These are phyloP conservation scores for Margarornis squamiger DNA, from an alignment of 2,797 vertebrate genomes.

Conservation along the genomic window DNA sequence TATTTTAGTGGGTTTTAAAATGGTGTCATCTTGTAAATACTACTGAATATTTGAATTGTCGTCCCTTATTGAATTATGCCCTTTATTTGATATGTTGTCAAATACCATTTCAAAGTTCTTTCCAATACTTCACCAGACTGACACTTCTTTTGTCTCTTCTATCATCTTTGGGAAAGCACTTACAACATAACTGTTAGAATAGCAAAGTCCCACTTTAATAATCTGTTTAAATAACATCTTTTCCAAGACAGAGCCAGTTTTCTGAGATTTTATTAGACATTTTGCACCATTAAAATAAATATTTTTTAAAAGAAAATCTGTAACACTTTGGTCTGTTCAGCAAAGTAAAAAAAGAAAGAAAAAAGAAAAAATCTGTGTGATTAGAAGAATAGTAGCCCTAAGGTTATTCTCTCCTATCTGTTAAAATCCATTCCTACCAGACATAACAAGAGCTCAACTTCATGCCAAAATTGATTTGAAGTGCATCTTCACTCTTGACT, in stretches of 20 bases:
- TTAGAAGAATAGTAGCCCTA: neutral
- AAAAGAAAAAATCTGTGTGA: neutral
- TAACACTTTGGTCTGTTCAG: neutral
- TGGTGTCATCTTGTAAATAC: neutral
- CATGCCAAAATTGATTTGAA: slow-evolving; percentile 60
- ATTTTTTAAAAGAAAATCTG: neutral
- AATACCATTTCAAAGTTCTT: neutral
- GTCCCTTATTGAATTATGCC: neutral
- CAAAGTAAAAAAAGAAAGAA: neutral
- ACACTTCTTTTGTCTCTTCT: neutral
- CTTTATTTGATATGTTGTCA: neutral
- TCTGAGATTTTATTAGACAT: neutral
- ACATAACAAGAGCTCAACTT: slow-evolving; percentile 49
- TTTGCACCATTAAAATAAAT: neutral
- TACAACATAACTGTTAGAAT: neutral
- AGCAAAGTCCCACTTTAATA: neutral
- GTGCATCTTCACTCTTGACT: slow-evolving; percentile 54
- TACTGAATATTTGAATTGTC: neutral
- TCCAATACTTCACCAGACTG: neutral
- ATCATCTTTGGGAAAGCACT: neutral
- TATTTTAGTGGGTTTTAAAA: neutral
- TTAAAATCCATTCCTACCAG: slow-evolving; percentile 42
- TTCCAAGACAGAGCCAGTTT: neutral
- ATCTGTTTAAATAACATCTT: neutral
- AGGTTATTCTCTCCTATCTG: slow-evolving; percentile 34